Base-by-base conservation (phyloP, 2,888 invertebrate genomes). In the Apodemia hepburni region DNA sequence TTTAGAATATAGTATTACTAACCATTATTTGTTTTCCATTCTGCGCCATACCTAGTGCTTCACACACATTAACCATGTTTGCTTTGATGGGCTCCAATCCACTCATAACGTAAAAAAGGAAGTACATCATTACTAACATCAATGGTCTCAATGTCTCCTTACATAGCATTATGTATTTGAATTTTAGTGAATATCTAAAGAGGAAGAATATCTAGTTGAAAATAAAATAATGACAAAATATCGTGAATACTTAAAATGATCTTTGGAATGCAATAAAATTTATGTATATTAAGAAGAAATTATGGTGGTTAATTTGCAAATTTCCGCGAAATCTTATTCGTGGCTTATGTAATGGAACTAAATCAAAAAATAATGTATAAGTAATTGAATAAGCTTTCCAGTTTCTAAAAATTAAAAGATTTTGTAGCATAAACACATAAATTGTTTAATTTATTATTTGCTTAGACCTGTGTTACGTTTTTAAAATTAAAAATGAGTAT, bases 111-210 rank as follows among this genome's bases (percentile, higher is more conserved):
- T 80, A 79, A 74, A 93, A 90, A 17, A 90, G 74, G 75, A 93
- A 93, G 74, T 92, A 92, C 17, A 85, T 69, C 57, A 92, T 75
- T 1, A 92, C 82, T 0, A 93, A 74, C 0, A 74, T 71, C 59
- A 93, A 75, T 0, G 93, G 93, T 64, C 92, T 81, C 22, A 92
- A 62, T 0, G 93, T 93, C 65, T 92, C 92, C 61, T 93, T 92
- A 49, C 87, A 79, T 0, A 92, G 70, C 78, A 93, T 82, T 66
- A 93, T 86, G 66, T 81, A 82, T 71, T 79, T 81, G 67, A 84
- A 79, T 63, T 82, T 86, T 1, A 81, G 71, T 61, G 78, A 70
- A 57, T 75, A 77, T 71, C 87, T 85, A 75, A 1, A 77, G 80
- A 59, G 1, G 7, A 2, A 59, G 8, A 18, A n/a, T n/a, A n/a